Evolutionary conservation across 2,797 vertebrate genomes (phyloP).

Genomic region (Oceanodroma leucorhoa): DNA sequence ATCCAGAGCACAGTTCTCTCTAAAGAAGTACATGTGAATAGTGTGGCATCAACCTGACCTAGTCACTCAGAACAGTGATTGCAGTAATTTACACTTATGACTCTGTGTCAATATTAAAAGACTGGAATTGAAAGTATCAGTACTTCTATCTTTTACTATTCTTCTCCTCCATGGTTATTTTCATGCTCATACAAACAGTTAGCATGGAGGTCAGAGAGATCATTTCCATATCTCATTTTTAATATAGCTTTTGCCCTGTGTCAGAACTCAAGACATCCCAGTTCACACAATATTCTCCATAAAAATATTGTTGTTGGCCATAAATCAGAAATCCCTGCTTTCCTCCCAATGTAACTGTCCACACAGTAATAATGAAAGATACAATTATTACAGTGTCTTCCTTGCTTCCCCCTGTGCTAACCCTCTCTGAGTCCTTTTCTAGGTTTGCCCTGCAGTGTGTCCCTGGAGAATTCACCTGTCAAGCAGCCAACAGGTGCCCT

Average conservation of each 20-base stretch:
- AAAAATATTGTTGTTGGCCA: neutral
- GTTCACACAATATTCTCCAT: neutral
- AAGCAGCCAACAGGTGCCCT: neutral
- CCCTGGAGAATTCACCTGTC: neutral
- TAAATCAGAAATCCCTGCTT: neutral
- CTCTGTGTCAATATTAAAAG: neutral
- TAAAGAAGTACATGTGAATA: neutral
- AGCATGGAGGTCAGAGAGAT: neutral
- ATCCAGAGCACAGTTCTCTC: neutral
- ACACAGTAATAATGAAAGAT: neutral
- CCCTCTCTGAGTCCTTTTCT: neutral
- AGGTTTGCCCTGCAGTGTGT: neutral
- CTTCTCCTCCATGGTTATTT: neutral
- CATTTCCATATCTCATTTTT: neutral
- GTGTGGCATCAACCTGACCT: neutral
- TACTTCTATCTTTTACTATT: neutral
- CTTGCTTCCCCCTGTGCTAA: neutral
- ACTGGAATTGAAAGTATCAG: neutral
- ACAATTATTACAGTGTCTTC: neutral
- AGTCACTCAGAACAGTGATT: neutral
- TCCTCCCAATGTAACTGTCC: neutral
- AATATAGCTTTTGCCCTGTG: neutral
- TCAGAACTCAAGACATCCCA: neutral
- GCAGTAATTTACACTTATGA: constrained; percentile 21
- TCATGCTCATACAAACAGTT: neutral